phyloP scores from a whole-genome alignment of 2,888 invertebrate species.

The Drosophila borealis region DNA sequence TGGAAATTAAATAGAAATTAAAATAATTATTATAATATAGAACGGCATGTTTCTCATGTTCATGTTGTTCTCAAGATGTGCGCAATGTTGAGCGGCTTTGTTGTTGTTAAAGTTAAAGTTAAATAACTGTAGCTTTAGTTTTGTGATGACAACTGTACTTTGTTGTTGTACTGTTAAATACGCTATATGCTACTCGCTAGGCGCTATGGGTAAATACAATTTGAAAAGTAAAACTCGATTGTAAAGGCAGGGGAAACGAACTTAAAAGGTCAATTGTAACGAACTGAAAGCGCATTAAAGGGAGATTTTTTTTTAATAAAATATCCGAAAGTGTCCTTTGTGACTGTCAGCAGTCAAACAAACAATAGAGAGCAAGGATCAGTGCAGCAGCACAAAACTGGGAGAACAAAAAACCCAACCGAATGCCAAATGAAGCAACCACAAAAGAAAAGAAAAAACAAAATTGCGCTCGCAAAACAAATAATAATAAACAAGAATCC shows the following conservation, averaged over 20 bases:
- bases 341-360: constrained; percentile 41
- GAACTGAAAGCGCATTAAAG: constrained; percentile 36
- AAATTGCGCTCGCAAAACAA: constrained; percentile 50
- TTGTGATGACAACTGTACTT: constrained; percentile 55
- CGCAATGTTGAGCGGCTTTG: constrained; percentile 34
- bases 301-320: constrained; percentile 35
- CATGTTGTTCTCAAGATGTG: constrained; percentile 48
- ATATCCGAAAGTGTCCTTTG: constrained; percentile 50
- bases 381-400: constrained; percentile 18
- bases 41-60: constrained; percentile 67
- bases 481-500: constrained; percentile 20
- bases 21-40: constrained; percentile 34
- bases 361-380: constrained; percentile 21
- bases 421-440: constrained; percentile 53
- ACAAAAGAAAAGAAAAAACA: constrained; percentile 36
- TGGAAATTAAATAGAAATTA: constrained; percentile 16
- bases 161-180: constrained; percentile 52
- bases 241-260: constrained; percentile 15
- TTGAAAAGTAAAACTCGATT: constrained; percentile 29
- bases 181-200: constrained; percentile 67
- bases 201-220: constrained; percentile 53
- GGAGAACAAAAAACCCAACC: constrained; percentile 15
- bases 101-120: constrained; percentile 31
- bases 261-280: neutral
- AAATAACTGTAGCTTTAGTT: constrained; percentile 29